phyloP scores from a whole-genome alignment of 2,113 vertebrate species.

The Varanus komodoensis region DNA sequence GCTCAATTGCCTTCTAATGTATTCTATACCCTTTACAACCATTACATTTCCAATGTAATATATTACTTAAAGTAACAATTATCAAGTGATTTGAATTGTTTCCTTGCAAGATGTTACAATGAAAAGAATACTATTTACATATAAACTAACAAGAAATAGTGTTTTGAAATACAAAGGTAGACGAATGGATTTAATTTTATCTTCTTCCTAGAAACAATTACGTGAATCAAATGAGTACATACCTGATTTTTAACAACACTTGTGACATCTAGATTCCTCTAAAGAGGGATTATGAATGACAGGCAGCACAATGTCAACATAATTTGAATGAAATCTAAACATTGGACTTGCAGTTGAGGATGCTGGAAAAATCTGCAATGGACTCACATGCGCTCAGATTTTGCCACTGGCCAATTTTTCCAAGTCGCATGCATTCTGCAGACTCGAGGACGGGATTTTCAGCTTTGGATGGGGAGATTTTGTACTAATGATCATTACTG shows the following conservation, averaged over 20 bases:
- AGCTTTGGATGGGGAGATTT: no score
- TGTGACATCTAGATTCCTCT: neutral
- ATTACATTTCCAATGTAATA: slow-evolving; percentile 60
- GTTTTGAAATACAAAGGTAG: slow-evolving; percentile 38
- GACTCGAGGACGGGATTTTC: no score
- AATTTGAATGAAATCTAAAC: neutral
- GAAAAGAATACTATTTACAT: slow-evolving; percentile 57
- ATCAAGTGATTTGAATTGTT: slow-evolving; percentile 62
- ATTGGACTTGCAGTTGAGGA: neutral
- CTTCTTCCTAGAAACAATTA: slow-evolving; percentile 37
- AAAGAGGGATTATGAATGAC: slow-evolving; percentile 22
- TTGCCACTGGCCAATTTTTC: no score
- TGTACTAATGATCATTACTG: no score
- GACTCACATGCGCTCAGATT: no score
- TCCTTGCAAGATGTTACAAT: slow-evolving; percentile 46
- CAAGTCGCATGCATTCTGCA: no score
- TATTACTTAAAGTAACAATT: slow-evolving; percentile 69
- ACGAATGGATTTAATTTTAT: slow-evolving; percentile 39
- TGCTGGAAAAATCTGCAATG: no score
- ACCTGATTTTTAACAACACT: neutral
- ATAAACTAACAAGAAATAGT: slow-evolving; percentile 38
- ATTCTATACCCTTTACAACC: slow-evolving; percentile 58
- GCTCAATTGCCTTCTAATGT: slow-evolving; percentile 62
- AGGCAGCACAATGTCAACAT: neutral
- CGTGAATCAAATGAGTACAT: slow-evolving; percentile 40